Evolutionary conservation across 2,113 vertebrate genomes (phyloP), one percentile per base, ranked within the genome.

Genomic region (Sylvia atricapilla): DNA sequence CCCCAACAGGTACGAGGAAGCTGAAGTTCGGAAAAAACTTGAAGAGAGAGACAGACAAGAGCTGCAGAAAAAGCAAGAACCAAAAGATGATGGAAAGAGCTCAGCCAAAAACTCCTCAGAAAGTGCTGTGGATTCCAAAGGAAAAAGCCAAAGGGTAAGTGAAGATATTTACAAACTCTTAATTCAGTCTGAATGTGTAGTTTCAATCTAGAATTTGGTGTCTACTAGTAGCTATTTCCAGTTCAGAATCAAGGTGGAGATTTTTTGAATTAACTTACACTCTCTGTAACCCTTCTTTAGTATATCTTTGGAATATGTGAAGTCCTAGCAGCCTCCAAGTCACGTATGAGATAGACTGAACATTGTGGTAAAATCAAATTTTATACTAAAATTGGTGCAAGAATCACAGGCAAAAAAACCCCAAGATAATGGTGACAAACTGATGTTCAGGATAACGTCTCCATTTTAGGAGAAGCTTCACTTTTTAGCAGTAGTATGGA

Each of bases 21-120:
- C 98, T 44, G 99, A 99, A 97, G 99, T 99, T 85, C 97, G 99
- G n/a, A 99, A 99, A 95, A 98, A 98, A 81, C 98, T 99, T 49
- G 99, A 99, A 96, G 99, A 99, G 95, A 98, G 97, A 78, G 99
- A 99, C 73, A 98, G 97, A 82, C 97, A 99, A 89, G 98, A 99
- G 85, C 98, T 98, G 74, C 98, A 98, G 92, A 98, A 89, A 90
- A 98, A 98, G 87, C 98, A 98, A 81, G 97, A 97, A 47, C 96
- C 85, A 63, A 97, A 96, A 97, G 98, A 98, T 28, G 97, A 97
- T 55, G 98, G 97, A 77, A 98, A 98, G 80, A 96, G 95, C 4
- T 87, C 83, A 7, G 95, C 95, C 55, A 98, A 95, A 93, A 95
- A 88, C 33, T 97, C 98, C 90, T 95, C 97, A 58, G 98, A 98